Evolutionary conservation across 2,113 vertebrate genomes (phyloP), one percentile per base, ranked within the genome.

Genomic region (Plotosus lineatus): DNA sequence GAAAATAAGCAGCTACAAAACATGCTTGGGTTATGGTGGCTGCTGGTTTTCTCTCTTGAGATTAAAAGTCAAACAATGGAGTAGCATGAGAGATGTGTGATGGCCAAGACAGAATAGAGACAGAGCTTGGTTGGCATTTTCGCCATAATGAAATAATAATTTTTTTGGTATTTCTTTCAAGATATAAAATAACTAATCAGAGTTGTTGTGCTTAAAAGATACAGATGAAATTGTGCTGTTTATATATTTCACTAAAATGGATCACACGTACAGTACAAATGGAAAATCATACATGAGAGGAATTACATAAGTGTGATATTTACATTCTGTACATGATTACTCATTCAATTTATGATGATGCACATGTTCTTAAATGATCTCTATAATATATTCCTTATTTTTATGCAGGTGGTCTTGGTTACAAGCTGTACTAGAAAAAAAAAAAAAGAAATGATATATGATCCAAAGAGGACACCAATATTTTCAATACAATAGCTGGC

Each of bases 311-410:
- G 6, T 77, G 42, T 76, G 78, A 69, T 72, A 78, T 81, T 31
- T 65, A 83, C 75, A 69, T 76, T 79, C 78, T 83, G 66, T 84
- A 84, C 80, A 89, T 87, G 73, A 55, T 75, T 83, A 82, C 85
- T 84, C 55, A 87, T 83, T 21, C 14, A 72, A 88, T 88, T 83
- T 42, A 75, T 86, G 85, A 28, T 85, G 85, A 86, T 58, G 76
- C 68, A 31, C 42, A 88, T 79, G 82, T 83, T 77, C n/a, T n/a
- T 40, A 78, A 86, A 86, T 89, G 84, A 86, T 90, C 90, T 90
- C 87, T 87, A 89, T 78, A 46, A 31, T 83, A 82, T 83, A 58
- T 40, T 71, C 40, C 46, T 82, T 42, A 84, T 86, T 40, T 60
- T 40, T 81, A 58, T 6, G 3, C 26, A 48, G 61, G 58, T 74